Evolutionary conservation across 2,888 invertebrate genomes (phyloP), one percentile per base, ranked within the genome.

Genomic region (Tuberolachnus salignus): DNA sequence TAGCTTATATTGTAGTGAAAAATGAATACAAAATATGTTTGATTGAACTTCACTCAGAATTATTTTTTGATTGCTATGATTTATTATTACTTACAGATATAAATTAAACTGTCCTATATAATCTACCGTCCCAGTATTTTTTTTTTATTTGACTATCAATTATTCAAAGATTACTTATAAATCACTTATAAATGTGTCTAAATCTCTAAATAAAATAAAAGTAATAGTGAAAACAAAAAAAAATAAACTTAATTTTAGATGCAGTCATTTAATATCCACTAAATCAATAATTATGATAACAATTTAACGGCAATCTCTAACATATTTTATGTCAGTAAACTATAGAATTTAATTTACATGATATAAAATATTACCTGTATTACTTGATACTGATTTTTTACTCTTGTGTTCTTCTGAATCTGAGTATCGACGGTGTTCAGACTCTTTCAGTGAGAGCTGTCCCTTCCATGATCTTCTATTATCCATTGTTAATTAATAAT

Each of bases 361-460:
- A 6, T 44, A 21, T 8, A 51, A 51, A 53, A 53, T 46, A 21
- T 69, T 69, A 78, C 78, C 80, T 73, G 80, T 82, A 82, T 82
- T 81, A 82, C 81, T 81, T 81, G 83, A 49, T 53, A 42, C 19
- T 66, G 80, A 57, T 81, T 74, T 72, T 83, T 83, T 55, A 73
- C 82, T 49, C 81, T 82, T 63, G 74, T 81, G 81, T 51, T 84
- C 84, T 81, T 84, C 84, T 21, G 84, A 84, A 81, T 84, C 84
- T 26, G 84, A 84, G 81, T 83, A 83, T 19, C 84, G 67, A 63
- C 84, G 81, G 55, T 82, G 83, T 42, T 81, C 83, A 53, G 82
- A 80, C 72, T 83, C 83, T 55, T 83, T 83, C 16, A 82, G 82
- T 10, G 83, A 82, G 69, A 78, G 13, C 59, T 78, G 78, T 0